Base-by-base conservation (phyloP, 1,140 invertebrate genomes). In the Drosophila persimilis region DNA sequence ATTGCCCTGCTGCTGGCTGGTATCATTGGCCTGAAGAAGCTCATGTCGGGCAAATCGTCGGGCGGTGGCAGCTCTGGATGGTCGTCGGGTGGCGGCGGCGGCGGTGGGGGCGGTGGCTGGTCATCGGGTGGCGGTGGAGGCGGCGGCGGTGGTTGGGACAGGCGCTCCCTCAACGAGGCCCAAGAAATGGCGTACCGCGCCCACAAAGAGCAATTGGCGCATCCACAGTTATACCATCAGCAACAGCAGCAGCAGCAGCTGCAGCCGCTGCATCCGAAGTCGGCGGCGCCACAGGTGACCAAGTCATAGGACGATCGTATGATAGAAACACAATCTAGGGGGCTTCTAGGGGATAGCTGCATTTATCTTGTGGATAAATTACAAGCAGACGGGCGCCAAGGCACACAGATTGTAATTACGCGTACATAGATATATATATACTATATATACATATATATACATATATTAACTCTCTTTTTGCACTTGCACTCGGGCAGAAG, bases 1-100 rank as follows among this genome's bases (percentile, higher is more conserved):
- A 95, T 96, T 73, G 95, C 95, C 1, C 90, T 96, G 9, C 93
- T 96, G 1, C 91, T 96, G 29, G 94, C 95, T 1, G 94, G 95
- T 63, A 96, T 96, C 60, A 95, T 96, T 51, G 95, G 95, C 0
- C 77, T 96, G n/a, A 96, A 96, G 93, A 96, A 96, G 78, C 90
- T 96, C 0, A 92, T 96, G 59, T 92, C 93, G 0, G 92, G 94
- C 74, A 95, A 95, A 90, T 93, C 94, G 15, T 92, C 93, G 2
- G 93, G 93, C 15, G 92, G 93, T n/a, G 92, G 92, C 47, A 91
- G 93, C 46, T 91, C 91, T 50, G 92, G 93, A 54, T 93, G 93
- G 67, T 93, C 93, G 85, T 93, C 93, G 1, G 92, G 92, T 11
- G 92, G 93, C 31, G 93, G 93, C 41, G 91, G 92, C 56, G 91